Percentiles rank a stretch among this genome's conserved stretches.
phyloP scores from a whole-genome alignment of 2,888 invertebrate genomes.

The Crematogaster levior region DNA sequence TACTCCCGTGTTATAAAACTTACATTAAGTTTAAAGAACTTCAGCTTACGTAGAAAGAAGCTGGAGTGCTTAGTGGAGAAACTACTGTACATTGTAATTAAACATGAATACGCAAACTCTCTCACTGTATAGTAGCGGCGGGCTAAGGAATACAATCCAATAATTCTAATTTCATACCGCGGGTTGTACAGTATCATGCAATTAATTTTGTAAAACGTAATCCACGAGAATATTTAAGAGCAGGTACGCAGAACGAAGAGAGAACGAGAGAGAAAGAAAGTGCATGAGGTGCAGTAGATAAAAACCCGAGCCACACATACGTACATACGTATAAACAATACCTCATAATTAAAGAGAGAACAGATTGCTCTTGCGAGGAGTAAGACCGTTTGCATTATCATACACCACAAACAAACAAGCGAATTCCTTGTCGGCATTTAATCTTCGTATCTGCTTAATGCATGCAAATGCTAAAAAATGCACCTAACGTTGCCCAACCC shows the following conservation, averaged over 20 bases:
- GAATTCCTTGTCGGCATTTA: conserved; percentile 52
- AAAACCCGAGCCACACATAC: conserved; percentile 2
- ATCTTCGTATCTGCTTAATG: conserved; percentile 62
- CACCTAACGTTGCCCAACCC: conserved; percentile 51
- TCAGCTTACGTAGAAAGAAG: background rate
- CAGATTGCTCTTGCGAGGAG: conserved; percentile 44
- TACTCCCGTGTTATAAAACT: background rate
- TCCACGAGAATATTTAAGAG: conserved; percentile 28
- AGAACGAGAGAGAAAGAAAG: background rate
- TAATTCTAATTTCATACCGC: conserved; percentile 35
- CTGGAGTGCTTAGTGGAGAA: background rate
- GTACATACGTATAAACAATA: conserved; percentile 21
- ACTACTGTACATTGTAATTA: conserved; percentile 4
- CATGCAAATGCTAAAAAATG: conserved; percentile 62
- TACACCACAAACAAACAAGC: conserved; percentile 51
- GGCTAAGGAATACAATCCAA: conserved; percentile 22
- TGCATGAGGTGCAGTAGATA: conserved; percentile 7
- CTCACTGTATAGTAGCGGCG: background rate
- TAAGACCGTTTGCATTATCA: conserved; percentile 41
- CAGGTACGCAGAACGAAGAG: background rate
- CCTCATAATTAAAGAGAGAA: conserved; percentile 47
- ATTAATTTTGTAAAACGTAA: conserved; percentile 36
- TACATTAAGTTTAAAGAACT: conserved; percentile 3
- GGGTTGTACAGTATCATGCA: background rate
- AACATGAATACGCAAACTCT: conserved; percentile 3